Base-by-base conservation (phyloP, 2,797 vertebrate genomes). In the Meda fulgida region DNA sequence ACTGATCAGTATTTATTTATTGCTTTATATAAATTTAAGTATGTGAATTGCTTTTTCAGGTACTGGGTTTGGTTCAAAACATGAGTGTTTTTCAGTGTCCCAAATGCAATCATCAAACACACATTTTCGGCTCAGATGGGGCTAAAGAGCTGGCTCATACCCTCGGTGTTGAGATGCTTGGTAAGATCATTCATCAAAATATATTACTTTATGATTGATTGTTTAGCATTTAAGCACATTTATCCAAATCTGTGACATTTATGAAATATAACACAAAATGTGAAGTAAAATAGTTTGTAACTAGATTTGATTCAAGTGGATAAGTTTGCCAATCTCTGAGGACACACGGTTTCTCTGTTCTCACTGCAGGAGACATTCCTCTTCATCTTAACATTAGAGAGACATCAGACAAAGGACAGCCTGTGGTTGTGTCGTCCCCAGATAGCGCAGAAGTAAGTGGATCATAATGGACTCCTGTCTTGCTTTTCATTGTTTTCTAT, bases 41-140 rank as follows among this genome's bases (percentile, higher is more conserved):
- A n/a, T 58, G 31, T 77, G 21, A 14, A n/a, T 38, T 87, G n/a
- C 1, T 63, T 85, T 90, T 69, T 19, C 91, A 99, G 98, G 96
- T 99, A 85, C 93, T 99, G 63, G 98, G 98, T 11, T 94, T 99
- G 91, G 92, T 99, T 80, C 97, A 99, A 92, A 99, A 99, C 92
- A 99, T 99, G 98, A 99, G 97, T 88, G 96, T 99, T 92, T 99
- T 99, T 93, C 96, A 95, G 40, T 99, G 98, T 92, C 98, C 98
- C 51, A 96, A 96, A 60, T 99, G 98, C 90, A 93, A 94, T 84
- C 97, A 99, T 13, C 94, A 96, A 92, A 98, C 96, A 1, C 97
- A 98, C 92, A 98, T 99, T 91, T 99, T 99, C 60, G 98, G 98
- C 88, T 93, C 94, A 26, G 97, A 97, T 43, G 98, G 98, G 9